Evolutionary conservation across 2,888 invertebrate genomes (phyloP), one percentile per base, ranked within the genome.

Genomic region (Diaphora mendica): DNA sequence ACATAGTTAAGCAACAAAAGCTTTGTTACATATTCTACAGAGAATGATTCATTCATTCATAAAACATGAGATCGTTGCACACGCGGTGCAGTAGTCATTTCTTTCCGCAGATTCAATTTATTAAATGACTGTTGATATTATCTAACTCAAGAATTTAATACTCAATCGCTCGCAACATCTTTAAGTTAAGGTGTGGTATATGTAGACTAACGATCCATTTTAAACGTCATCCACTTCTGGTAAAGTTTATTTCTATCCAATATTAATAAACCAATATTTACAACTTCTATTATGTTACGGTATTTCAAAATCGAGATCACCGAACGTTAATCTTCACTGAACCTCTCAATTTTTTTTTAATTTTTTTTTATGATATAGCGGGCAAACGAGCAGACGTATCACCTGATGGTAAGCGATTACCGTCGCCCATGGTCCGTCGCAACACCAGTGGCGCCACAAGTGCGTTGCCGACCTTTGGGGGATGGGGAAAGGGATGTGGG

Each of bases 1-100:
- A 75, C 76, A 66, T 79, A 78, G 72, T 77, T 77, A 75, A 79
- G 80, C 82, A 84, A 85, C 85, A 48, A 51, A n/a, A 62, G 42
- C 20, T 64, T 64, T 64, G 70, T 15, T 44, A 39, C 15, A 64
- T 30, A 51, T 48, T 67, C 48, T 33, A 70, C 42, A 26, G 55
- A 33, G 20, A 35, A 39, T 62, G 64, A 35, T 68, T 68, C 51
- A 51, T 68, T 68, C 33, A 33, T 51, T 30, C 33, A 51, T 30
- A 35, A 51, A 51, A 26, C 26, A 39, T 26, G 62, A 62, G 62
- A 62, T 30, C 62, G 62, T 62, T 30, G 62, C 48, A 68, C 48
- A 68, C 44, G 30, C 42, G 23, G 44, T 68, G 44, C 62, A 30
- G 62, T 62, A 62, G 62, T 30, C 4, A 62, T 26, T 62, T 30